phyloP scores from a whole-genome alignment of 2,113 vertebrate genomes.

The Onychostoma macrolepis region DNA sequence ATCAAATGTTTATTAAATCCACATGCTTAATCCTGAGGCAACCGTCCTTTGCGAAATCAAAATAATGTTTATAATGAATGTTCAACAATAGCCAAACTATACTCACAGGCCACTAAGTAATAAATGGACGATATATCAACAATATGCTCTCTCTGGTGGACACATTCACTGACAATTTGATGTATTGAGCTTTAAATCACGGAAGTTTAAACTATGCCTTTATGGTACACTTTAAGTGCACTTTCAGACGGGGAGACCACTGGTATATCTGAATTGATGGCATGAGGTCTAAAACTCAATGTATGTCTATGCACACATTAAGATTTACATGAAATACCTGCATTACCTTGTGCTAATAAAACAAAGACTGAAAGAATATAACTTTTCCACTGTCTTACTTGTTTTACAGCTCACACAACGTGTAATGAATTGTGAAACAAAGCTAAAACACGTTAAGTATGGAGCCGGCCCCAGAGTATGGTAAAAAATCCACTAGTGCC shows the following conservation, averaged over 20 bases:
- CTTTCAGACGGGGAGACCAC: conserved; percentile 22
- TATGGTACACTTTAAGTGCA: conserved; percentile 22
- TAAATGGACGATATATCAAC: neutral
- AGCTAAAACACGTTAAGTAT: conserved; percentile 45
- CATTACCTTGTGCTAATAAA: conserved; percentile 11
- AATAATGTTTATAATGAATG: conserved; percentile 20
- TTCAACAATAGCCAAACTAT: conserved; percentile 30
- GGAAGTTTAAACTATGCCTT: conserved; percentile 20
- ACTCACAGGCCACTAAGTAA: neutral
- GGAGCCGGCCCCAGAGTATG: conserved; percentile 15
- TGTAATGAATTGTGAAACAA: conserved; percentile 38
- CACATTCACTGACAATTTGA: conserved; percentile 37
- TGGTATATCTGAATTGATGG: conserved; percentile 24
- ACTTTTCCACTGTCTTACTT: conserved; percentile 19
- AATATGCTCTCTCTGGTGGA: neutral
- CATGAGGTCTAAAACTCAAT: conserved; percentile 5
- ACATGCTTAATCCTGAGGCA: conserved; percentile 26
- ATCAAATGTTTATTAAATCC: conserved; percentile 11
- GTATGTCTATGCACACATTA: neutral
- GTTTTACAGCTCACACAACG: conserved; percentile 22
- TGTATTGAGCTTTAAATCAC: conserved; percentile 35
- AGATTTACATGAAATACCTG: conserved; percentile 23
- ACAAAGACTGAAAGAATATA: conserved; percentile 23
- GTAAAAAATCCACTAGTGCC: conserved; percentile 35
- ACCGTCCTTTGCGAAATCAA: conserved; percentile 9